Evolutionary conservation across 2,797 vertebrate genomes (phyloP).

Genomic region (Lagorchestes hirsutus): DNA sequence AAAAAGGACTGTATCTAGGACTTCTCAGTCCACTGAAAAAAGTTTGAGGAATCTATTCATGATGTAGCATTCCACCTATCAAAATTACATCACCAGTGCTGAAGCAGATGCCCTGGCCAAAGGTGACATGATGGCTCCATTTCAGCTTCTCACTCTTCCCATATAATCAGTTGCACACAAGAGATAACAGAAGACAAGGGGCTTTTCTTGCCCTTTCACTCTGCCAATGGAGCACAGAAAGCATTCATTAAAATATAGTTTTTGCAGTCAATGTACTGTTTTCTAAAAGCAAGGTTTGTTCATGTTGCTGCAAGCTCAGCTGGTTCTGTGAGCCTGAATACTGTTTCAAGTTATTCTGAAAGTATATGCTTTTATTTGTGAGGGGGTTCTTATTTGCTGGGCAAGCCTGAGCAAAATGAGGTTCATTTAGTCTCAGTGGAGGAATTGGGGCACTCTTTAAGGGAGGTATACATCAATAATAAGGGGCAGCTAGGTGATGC

Average conservation of each 20-base stretch:
- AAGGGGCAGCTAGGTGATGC: neutral
- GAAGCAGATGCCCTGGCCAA: constrained; percentile 98
- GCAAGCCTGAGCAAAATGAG: constrained; percentile 94
- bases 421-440: constrained; percentile 80
- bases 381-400: constrained; percentile 88
- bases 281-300: constrained; percentile 87
- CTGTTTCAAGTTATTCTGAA: constrained; percentile 82
- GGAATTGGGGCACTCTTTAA: constrained; percentile 76
- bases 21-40: constrained; percentile 98
- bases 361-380: constrained; percentile 87
- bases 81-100: constrained; percentile 97
- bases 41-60: constrained; percentile 97
- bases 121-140: constrained; percentile 92
- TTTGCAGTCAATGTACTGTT: constrained; percentile 86
- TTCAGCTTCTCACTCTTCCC: constrained; percentile 85
- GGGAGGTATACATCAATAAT: constrained; percentile 63
- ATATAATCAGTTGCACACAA: constrained; percentile 87
- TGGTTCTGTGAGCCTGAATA: constrained; percentile 86
- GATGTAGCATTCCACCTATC: constrained; percentile 98
- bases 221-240: constrained; percentile 83
- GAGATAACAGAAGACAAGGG: constrained; percentile 79
- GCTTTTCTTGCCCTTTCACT: constrained; percentile 82
- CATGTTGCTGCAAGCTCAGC: constrained; percentile 88
- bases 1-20: constrained; percentile 99
- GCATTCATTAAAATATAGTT: constrained; percentile 87